phyloP scores from a whole-genome alignment of 2,888 invertebrate genomes.

The Fragum fragum region DNA sequence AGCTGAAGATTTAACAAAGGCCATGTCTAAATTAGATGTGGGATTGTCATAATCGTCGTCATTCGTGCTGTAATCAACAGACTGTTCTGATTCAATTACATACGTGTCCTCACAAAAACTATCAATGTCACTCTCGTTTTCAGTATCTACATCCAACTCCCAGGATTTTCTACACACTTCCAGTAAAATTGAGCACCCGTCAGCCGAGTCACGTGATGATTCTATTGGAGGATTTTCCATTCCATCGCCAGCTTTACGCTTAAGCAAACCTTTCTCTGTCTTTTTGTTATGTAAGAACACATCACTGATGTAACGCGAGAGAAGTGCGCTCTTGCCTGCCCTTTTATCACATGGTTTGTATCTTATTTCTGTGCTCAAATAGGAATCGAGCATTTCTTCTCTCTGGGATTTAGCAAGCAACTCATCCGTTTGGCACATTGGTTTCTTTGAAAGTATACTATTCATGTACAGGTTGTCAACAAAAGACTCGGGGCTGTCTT shows the following conservation, averaged over 20 bases:
- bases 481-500: neutral
- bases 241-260: neutral
- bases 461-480: neutral
- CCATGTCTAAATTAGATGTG: slow-evolving; percentile 27
- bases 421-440: neutral
- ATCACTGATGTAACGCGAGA: slow-evolving; percentile 21
- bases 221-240: neutral
- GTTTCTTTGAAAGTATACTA: neutral
- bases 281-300: neutral
- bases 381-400: neutral
- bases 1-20: slow-evolving; percentile 41
- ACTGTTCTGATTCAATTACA: neutral
- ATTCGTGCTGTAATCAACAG: neutral
- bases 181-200: slow-evolving; percentile 9
- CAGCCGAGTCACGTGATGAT: slow-evolving; percentile 14
- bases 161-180: slow-evolving; percentile 36
- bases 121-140: slow-evolving; percentile 36
- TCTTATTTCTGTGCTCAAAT: slow-evolving; percentile 13
- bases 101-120: slow-evolving; percentile 7
- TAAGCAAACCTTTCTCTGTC: neutral
- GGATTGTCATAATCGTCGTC: slow-evolving; percentile 26
- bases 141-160: slow-evolving; percentile 31
- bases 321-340: slow-evolving; percentile 5
- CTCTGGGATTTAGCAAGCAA: neutral
- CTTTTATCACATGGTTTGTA: neutral